Percentiles rank a stretch among this genome's conserved stretches.
These are phyloP conservation scores for Pyrrhosoma nymphula DNA, from an alignment of 2,888 invertebrate genomes.

Conservation along the genomic window DNA sequence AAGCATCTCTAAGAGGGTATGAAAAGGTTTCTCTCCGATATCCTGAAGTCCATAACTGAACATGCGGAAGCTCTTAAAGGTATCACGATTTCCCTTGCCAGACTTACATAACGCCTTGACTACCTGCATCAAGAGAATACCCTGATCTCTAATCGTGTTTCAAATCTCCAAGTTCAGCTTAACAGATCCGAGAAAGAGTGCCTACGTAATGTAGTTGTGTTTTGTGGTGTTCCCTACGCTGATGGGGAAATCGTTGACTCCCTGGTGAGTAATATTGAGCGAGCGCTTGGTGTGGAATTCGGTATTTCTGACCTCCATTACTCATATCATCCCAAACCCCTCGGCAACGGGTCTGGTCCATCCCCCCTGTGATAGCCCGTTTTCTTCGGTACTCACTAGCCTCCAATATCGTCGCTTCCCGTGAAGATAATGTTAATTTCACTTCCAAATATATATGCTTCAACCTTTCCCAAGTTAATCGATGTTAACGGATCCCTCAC, in stretches of 20 bases:
- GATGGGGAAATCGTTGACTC: not conserved
- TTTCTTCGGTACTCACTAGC: not conserved
- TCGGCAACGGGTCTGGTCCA: not conserved
- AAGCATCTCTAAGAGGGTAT: too few relatives aligned
- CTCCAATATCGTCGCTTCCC: not conserved
- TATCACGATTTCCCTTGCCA: not conserved
- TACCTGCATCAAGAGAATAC: not conserved
- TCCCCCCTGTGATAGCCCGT: not conserved
- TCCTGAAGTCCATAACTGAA: too few relatives aligned
- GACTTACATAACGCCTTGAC: not conserved
- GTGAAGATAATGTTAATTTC: not conserved
- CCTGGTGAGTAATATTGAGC: not conserved
- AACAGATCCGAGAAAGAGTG: not conserved
- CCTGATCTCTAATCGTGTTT: not conserved
- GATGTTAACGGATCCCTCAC: too few relatives aligned
- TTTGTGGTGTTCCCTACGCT: not conserved
- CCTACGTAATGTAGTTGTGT: not conserved
- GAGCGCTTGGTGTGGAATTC: not conserved
- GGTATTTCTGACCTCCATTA: not conserved
- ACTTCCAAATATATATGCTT: too few relatives aligned
- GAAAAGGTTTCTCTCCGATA: too few relatives aligned
- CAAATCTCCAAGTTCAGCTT: not conserved
- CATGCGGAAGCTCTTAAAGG: not conserved
- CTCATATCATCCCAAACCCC: too few relatives aligned
- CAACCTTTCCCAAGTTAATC: too few relatives aligned